phyloP scores from a whole-genome alignment of 2,888 invertebrate genomes.

The Brenthis daphne region DNA sequence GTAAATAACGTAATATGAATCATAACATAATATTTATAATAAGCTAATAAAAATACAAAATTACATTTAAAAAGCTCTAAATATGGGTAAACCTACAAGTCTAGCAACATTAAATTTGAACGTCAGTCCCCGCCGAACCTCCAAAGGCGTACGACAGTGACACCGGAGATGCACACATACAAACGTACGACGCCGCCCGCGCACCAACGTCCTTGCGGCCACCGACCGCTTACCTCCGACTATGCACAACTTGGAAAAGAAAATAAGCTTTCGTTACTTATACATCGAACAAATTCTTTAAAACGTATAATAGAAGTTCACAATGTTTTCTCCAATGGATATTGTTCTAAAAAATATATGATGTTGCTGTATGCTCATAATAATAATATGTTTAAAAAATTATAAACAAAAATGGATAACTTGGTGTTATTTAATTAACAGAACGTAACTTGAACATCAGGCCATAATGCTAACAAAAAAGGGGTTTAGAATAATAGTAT shows the following conservation, averaged over 20 bases:
- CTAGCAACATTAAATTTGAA: slow-evolving; percentile 51
- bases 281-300: slow-evolving; percentile 24
- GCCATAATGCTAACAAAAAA: too few species aligned
- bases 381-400: background rate
- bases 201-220: slow-evolving; percentile 80
- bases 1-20: too few species aligned
- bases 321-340: slow-evolving; percentile 11
- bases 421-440: too few species aligned
- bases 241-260: slow-evolving; percentile 36
- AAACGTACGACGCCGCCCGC: slow-evolving; percentile 67
- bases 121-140: slow-evolving; percentile 55
- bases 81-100: background rate
- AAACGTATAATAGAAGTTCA: background rate
- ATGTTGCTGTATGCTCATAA: background rate
- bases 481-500: too few species aligned
- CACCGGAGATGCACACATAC: slow-evolving; percentile 44
- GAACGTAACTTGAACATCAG: too few species aligned
- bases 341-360: background rate
- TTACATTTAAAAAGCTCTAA: background rate
- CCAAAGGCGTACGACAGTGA: slow-evolving; percentile 44
- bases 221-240: slow-evolving; percentile 64
- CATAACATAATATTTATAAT: background rate
- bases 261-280: slow-evolving; percentile 34
- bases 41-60: background rate
- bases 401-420: slow-evolving; percentile 6